Evolutionary conservation across 2,113 vertebrate genomes (phyloP).

Genomic region (Thamnaconus septentrionalis): DNA sequence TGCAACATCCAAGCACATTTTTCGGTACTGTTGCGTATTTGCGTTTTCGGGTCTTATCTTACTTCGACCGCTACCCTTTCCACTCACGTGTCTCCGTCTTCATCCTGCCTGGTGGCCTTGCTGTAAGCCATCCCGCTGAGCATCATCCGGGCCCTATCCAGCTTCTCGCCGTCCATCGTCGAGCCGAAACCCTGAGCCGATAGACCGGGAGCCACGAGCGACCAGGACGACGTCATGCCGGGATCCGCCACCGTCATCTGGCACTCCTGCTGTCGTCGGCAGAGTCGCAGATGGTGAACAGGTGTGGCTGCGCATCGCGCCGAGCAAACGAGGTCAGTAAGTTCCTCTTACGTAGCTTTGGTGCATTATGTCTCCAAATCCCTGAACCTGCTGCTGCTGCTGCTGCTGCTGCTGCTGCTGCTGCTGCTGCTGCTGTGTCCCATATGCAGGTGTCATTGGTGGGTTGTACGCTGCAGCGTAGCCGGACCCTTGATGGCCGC

Average conservation of each 20-base stretch:
- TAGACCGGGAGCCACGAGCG: constrained; percentile 33
- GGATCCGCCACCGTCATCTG: constrained; percentile 28
- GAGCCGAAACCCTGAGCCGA: constrained; percentile 43
- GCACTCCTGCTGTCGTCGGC: constrained; percentile 35
- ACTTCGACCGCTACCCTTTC: background rate
- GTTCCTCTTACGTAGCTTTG: constrained; percentile 58
- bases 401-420: no score
- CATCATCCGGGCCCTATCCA: constrained; percentile 77
- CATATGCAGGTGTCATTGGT: constrained; percentile 45
- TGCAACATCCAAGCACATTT: no score
- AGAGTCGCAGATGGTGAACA: background rate
- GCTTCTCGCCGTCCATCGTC: constrained; percentile 62
- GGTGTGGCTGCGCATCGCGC: background rate
- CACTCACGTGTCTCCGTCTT: constrained; percentile 85
- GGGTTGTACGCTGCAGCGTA: constrained; percentile 37
- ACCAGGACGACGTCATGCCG: constrained; percentile 48
- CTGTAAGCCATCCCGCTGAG: constrained; percentile 77
- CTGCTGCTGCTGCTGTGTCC: constrained; percentile 35
- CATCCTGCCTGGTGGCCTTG: constrained; percentile 81
- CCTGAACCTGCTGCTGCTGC: constrained; percentile 2
- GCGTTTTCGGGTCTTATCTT: background rate
- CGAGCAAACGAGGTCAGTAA: background rate
- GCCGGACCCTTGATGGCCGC: constrained; percentile 21
- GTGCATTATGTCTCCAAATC: constrained; percentile 36
- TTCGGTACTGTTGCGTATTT: no score